Evolutionary conservation across 2,113 vertebrate species (phyloP), one percentile per base, ranked within the genome.

Genomic region (Campylomormyrus tamandua): DNA sequence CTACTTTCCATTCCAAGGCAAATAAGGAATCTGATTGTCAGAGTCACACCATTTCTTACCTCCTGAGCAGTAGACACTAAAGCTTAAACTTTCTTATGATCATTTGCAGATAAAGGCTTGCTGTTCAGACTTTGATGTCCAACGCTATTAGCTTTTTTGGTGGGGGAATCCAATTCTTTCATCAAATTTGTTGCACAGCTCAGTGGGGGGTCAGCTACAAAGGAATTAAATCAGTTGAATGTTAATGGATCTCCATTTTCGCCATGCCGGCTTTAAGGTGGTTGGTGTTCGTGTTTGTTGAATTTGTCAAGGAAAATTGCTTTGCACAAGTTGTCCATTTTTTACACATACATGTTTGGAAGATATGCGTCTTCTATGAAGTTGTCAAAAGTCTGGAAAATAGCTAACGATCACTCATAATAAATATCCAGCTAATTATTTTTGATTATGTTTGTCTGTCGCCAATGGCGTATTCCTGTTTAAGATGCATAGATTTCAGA

Each of bases 401-500:
- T 91, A 94, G 91, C 90, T 88, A 89, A 85, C 90, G 2, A 91
- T 89, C 92, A 90, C 91, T 92, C 88, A 90, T 91, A 87, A 93
- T 89, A 91, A 92, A 91, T 93, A 94, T 94, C 94, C 90, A 94
- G 94, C 95, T 94, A 94, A 95, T 94, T 95, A 92, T 91, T 91
- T 95, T 93, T 94, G 92, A 94, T 94, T 93, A 92, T 94, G 93
- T 95, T 94, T 95, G 92, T 92, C 89, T 93, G 90, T 95, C 93
- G 92, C 93, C 93, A 89, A 91, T 95, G 93, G 94, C 92, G 58
- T 92, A 93, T 95, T 95, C 94, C 95, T 95, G 93, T 92, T 85
- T 92, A 92, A 87, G 84, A 92, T 92, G 92, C 93, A 94, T 94
- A 93, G 94, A 94, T 94, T 94, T 94, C 91, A 92, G 88, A 89